Evolutionary conservation across 1,140 invertebrate species (phyloP), one percentile per base, ranked within the genome.

Genomic region (Drosophila baimaii): DNA sequence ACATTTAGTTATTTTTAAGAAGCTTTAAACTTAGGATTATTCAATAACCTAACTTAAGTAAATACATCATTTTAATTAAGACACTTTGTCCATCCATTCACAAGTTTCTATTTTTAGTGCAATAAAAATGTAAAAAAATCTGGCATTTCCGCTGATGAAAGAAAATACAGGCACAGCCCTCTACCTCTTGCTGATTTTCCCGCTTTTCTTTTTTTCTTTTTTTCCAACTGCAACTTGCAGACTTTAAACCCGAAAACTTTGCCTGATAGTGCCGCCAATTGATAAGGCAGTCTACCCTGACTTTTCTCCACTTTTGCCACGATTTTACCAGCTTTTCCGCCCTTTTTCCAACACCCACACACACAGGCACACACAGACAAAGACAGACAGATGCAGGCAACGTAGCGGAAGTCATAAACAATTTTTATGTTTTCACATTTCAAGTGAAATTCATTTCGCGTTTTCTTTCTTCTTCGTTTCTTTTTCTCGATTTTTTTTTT

Each of bases 371-470:
- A 66, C 27, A 35, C 51, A 70, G 56, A 54, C 64, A 63, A 61
- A 55, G 54, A 66, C 56, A 62, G 65, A 62, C 63, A 64, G 35
- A 65, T 79, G 81, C 71, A 72, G 72, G 82, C 80, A 88, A 73
- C 77, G 84, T 88, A 80, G 77, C 84, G 83, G 83, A 88, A 88
- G 84, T 89, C 83, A 88, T 88, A 88, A 88, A 88, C 84, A 88
- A 88, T 88, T 88, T 88, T 88, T 88, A 88, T 88, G 83, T 88
- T 89, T 88, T 88, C 83, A 88, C 83, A 88, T 88, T 88, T 88
- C 83, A 89, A 88, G 83, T 88, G 83, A 88, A 88, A 88, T 88
- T 88, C 84, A 88, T 88, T 88, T 88, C 83, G 83, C 84, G 83
- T 88, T 83, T 79, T 83, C 69, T 88, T 74, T 82, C 49, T 68